phyloP scores from a whole-genome alignment of 2,888 invertebrate species.

The Coremacera marginata region DNA sequence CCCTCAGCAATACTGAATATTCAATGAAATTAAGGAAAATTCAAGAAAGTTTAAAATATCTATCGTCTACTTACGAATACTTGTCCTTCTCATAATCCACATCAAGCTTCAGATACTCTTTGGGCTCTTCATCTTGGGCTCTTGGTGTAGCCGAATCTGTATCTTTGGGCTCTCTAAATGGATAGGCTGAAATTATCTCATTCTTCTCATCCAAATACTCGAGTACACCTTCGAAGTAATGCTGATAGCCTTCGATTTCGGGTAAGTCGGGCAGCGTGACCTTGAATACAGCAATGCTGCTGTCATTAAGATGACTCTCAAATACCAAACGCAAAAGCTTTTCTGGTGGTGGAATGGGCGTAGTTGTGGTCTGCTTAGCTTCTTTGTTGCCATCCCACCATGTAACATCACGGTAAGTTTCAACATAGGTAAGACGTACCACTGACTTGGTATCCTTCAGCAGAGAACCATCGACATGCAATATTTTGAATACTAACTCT shows the following conservation, averaged over 20 bases:
- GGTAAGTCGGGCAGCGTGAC: slow-evolving; percentile 73
- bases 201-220: slow-evolving; percentile 55
- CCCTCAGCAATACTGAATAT: slow-evolving; percentile 73
- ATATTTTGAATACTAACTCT: slow-evolving; percentile 81
- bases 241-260: slow-evolving; percentile 54
- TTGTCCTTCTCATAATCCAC: slow-evolving; percentile 49
- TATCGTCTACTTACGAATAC: slow-evolving; percentile 49
- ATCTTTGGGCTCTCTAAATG: slow-evolving; percentile 54
- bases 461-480: slow-evolving; percentile 78
- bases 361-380: slow-evolving; percentile 31
- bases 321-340: slow-evolving; percentile 68
- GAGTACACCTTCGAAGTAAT: slow-evolving; percentile 53
- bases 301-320: slow-evolving; percentile 71
- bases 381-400: slow-evolving; percentile 42
- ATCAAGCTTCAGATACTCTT: slow-evolving; percentile 51
- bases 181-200: slow-evolving; percentile 47
- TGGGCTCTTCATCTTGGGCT: slow-evolving; percentile 46
- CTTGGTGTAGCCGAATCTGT: slow-evolving; percentile 47
- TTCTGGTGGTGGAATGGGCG: slow-evolving; percentile 34
- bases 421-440: slow-evolving; percentile 67
- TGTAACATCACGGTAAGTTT: slow-evolving; percentile 50
- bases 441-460: slow-evolving; percentile 73
- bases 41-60: background rate
- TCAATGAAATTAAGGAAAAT: background rate
- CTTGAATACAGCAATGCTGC: slow-evolving; percentile 76